These are phyloP conservation scores for Sepiola atlantica DNA, from an alignment of 2,888 invertebrate species.

Conservation along the genomic window DNA sequence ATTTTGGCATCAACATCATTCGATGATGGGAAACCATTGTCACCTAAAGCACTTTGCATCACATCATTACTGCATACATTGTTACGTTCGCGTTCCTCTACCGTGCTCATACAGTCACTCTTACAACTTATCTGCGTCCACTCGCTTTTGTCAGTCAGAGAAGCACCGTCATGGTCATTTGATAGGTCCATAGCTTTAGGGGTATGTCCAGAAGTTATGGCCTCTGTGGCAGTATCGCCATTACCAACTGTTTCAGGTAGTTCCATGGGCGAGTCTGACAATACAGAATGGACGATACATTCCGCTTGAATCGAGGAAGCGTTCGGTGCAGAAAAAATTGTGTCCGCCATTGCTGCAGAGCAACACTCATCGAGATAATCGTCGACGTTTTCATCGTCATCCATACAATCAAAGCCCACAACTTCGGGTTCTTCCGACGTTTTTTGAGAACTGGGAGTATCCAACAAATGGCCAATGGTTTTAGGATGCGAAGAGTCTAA, in stretches of 20 bases:
- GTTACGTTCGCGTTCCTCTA: neutral
- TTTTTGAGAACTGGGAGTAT: neutral
- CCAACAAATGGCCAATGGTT: neutral
- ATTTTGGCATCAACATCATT: neutral
- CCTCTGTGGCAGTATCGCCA: neutral
- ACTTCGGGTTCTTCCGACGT: conserved; percentile 4
- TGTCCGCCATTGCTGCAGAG: neutral
- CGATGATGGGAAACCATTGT: conserved; percentile 17
- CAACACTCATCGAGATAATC: conserved; percentile 57
- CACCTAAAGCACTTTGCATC: neutral
- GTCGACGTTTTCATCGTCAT: conserved; percentile 58
- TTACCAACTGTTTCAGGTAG: conserved; percentile 32
- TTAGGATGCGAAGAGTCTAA: neutral
- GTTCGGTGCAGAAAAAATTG: neutral
- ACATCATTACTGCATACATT: neutral
- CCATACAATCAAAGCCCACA: conserved; percentile 50
- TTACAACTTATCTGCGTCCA: neutral
- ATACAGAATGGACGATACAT: conserved; percentile 4
- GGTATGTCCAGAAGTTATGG: neutral
- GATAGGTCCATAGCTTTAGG: conserved; percentile 39
- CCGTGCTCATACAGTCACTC: neutral
- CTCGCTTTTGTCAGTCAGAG: neutral
- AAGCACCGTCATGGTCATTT: conserved; percentile 34
- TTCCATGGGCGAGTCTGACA: conserved; percentile 34
- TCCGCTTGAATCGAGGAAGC: conserved; percentile 21